Conservation (phyloP, 2,113 vertebrate species). For the Sapajus apella region DNA sequence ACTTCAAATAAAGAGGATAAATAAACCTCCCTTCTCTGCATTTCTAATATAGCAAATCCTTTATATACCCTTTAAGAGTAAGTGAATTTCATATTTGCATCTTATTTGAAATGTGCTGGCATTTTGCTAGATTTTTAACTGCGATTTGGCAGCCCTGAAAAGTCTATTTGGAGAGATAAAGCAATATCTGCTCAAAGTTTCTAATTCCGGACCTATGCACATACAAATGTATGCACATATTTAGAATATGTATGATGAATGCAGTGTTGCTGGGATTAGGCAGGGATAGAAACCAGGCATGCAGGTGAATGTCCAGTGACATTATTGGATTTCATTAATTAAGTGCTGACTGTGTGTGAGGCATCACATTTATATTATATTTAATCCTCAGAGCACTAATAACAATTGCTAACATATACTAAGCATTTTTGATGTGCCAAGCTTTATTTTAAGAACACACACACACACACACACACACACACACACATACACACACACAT, state of each 20-base stretch:
- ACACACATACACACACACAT: too few relatives aligned
- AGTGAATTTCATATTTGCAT: constrained; percentile 67
- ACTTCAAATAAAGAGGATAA: constrained; percentile 61
- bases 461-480: too few relatives aligned
- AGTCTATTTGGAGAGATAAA: constrained; percentile 33
- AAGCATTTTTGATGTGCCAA: not conserved
- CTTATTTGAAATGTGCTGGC: constrained; percentile 57
- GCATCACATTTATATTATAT: not conserved
- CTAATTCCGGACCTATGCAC: not conserved
- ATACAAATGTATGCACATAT: not conserved
- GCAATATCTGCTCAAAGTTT: not conserved
- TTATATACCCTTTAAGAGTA: constrained; percentile 45
- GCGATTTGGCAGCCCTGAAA: constrained; percentile 39
- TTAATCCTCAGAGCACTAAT: not conserved
- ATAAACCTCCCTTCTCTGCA: constrained; percentile 41
- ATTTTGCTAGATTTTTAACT: constrained; percentile 47
- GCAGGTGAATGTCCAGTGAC: not conserved
- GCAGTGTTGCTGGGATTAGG: not conserved
- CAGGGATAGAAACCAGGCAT: not conserved
- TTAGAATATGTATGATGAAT: not conserved
- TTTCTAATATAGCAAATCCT: constrained; percentile 58
- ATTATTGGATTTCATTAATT: not conserved
- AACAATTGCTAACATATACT: not conserved
- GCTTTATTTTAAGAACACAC: not conserved
- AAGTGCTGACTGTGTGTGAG: not conserved